Evolutionary conservation across 2,797 vertebrate species (phyloP).

Genomic region (Acanthurus leucopareius): DNA sequence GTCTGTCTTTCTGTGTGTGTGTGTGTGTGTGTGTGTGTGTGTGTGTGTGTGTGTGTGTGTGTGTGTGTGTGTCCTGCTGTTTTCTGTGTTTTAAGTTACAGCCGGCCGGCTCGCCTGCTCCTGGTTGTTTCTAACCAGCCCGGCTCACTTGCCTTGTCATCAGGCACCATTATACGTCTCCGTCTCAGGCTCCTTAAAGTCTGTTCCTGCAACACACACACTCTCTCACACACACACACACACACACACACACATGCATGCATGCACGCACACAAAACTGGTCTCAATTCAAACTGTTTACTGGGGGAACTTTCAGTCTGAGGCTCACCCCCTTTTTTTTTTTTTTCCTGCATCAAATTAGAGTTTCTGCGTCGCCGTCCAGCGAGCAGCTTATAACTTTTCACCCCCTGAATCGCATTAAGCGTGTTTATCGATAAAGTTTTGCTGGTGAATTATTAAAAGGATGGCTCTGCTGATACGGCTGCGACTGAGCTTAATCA

Average conservation of each 20-base stretch:
- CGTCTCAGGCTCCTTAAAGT: slow-evolving; percentile 73
- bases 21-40: slow-evolving; percentile 27
- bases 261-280: slow-evolving; percentile 4
- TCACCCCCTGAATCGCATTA: slow-evolving; percentile 20
- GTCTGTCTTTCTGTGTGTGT: slow-evolving; percentile 21
- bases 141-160: slow-evolving; percentile 73
- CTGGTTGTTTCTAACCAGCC: slow-evolving; percentile 31
- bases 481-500: slow-evolving; percentile 66
- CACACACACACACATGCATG: slow-evolving; percentile 28
- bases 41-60: slow-evolving; percentile 19
- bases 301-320: slow-evolving; percentile 30
- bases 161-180: slow-evolving; percentile 68
- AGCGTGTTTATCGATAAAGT: slow-evolving; percentile 63
- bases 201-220: slow-evolving; percentile 49
- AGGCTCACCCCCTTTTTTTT: not conserved
- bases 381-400: slow-evolving; percentile 31
- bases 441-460: slow-evolving; percentile 68
- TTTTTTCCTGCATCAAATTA: slow-evolving; percentile 34
- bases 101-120: slow-evolving; percentile 27
- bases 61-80: slow-evolving; percentile 23
- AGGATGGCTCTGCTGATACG: slow-evolving; percentile 60
- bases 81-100: slow-evolving; percentile 71
- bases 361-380: slow-evolving; percentile 37
- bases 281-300: slow-evolving; percentile 63
- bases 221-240: slow-evolving; percentile 44